phyloP scores from a whole-genome alignment of 2,797 vertebrate species.

The Oceanodroma leucorhoa region DNA sequence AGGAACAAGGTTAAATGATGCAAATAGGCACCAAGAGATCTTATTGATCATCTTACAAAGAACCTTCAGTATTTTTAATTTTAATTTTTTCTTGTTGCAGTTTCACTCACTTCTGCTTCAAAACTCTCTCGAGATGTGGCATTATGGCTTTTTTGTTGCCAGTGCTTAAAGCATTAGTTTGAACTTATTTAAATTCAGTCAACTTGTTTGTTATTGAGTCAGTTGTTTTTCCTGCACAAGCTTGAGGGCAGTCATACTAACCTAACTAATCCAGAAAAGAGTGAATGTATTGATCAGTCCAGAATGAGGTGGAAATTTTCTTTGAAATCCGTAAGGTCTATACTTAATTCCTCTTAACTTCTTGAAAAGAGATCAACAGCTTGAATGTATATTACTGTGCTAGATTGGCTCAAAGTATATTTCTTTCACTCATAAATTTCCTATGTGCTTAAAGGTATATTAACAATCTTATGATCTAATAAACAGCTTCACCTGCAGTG shows the following conservation, averaged over 20 bases:
- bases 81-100: too few relatives aligned
- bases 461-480: neutral
- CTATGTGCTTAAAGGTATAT: neutral
- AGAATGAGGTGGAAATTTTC: neutral
- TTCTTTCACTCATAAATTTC: neutral
- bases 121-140: neutral
- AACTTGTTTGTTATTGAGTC: neutral
- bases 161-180: neutral
- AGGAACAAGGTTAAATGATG: neutral
- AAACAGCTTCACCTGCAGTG: neutral
- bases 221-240: neutral
- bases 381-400: neutral
- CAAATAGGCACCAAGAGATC: neutral
- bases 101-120: neutral
- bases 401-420: neutral
- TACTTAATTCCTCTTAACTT: neutral
- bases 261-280: neutral
- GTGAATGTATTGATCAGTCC: neutral
- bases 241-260: neutral
- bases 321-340: neutral
- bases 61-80: neutral
- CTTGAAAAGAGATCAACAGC: neutral
- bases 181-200: neutral
- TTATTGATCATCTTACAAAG: neutral
- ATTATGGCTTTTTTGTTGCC: neutral